These are phyloP conservation scores for Cepphus grylle DNA, from an alignment of 2,113 vertebrate genomes.

Conservation along the genomic window DNA sequence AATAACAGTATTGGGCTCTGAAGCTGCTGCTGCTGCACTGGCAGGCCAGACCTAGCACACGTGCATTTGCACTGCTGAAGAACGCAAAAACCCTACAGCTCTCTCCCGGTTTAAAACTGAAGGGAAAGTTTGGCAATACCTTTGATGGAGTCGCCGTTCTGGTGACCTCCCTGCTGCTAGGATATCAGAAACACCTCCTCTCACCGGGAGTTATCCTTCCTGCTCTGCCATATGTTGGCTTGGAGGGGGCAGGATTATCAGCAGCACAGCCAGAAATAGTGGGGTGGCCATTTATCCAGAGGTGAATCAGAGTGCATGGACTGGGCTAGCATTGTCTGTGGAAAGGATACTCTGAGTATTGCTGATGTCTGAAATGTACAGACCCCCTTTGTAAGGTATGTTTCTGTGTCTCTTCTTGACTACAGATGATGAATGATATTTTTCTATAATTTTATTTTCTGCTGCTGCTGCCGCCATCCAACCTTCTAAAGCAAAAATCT, in stretches of 20 bases:
- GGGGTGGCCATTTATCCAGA: background rate
- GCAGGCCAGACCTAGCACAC: background rate
- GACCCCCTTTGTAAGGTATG: background rate
- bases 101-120: background rate
- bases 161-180: background rate
- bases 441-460: background rate
- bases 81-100: background rate
- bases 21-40: background rate
- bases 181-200: slow-evolving; percentile 4
- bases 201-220: background rate
- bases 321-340: background rate
- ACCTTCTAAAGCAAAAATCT: background rate
- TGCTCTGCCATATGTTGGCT: background rate
- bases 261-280: background rate
- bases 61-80: background rate
- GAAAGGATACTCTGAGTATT: background rate
- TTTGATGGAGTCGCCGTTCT: background rate
- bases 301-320: background rate
- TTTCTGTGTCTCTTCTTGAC: background rate
- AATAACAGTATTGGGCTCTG: background rate
- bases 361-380: background rate
- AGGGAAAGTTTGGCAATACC: background rate
- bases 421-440: background rate
- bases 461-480: background rate
- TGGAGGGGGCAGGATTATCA: background rate